These are phyloP conservation scores for Leptinotarsa undecemlineata DNA, from an alignment of 1,140 invertebrate species.

Conservation along the genomic window DNA sequence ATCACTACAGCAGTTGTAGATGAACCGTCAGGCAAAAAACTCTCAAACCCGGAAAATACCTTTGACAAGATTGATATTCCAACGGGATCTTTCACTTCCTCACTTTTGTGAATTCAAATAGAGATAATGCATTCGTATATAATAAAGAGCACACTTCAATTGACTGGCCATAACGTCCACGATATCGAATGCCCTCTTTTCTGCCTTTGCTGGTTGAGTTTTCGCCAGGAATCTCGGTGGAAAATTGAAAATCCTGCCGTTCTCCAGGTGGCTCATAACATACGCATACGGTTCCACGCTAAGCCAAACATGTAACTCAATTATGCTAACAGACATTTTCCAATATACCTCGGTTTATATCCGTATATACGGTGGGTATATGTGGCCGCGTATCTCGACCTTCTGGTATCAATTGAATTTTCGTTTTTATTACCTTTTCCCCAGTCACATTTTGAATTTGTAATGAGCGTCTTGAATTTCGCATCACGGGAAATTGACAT, in stretches of 20 bases:
- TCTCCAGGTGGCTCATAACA: conserved; percentile 17
- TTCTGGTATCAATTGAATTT: conserved; percentile 11
- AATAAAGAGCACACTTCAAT: too few species aligned
- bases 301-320: conserved; percentile 39
- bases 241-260: conserved; percentile 25
- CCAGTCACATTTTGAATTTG: conserved; percentile 8
- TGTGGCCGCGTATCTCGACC: not conserved
- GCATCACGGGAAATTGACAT: not conserved
- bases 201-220: not conserved
- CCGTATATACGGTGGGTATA: not conserved
- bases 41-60: too few species aligned
- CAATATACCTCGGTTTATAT: conserved; percentile 31
- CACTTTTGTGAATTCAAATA: too few species aligned
- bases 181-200: not conserved
- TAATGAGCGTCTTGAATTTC: conserved; percentile 9
- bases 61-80: too few species aligned
- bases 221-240: conserved; percentile 18
- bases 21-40: too few species aligned
- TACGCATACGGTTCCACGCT: conserved; percentile 38
- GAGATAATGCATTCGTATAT: too few species aligned
- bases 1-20: too few species aligned
- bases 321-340: conserved; percentile 42
- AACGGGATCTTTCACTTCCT: too few species aligned
- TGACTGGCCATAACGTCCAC: too few species aligned
- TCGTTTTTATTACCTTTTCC: not conserved